phyloP scores from a whole-genome alignment of 1,140 invertebrate species.

The Nasonia longicornis region DNA sequence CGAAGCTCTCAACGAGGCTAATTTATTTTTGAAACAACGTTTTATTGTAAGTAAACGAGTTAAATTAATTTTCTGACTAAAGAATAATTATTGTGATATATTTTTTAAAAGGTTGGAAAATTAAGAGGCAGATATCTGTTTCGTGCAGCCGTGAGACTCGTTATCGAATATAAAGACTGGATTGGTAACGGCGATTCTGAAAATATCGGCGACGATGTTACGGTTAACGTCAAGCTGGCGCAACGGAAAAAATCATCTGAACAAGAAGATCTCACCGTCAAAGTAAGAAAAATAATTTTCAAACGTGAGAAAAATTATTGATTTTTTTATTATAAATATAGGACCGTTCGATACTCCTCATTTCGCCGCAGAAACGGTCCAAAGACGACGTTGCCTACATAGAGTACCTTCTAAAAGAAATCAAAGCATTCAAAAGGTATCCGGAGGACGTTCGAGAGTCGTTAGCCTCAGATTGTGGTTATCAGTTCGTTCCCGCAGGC shows the following conservation, averaged over 20 bases:
- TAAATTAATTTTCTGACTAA: too few species aligned
- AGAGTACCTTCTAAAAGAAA: slow-evolving; percentile 51
- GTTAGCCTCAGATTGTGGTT: slow-evolving; percentile 70
- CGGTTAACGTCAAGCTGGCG: slow-evolving; percentile 67
- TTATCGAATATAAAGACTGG: slow-evolving; percentile 61
- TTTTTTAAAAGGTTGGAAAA: slow-evolving; percentile 48
- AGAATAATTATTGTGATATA: too few species aligned
- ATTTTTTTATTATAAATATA: slow-evolving; percentile 44
- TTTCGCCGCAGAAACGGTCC: slow-evolving; percentile 45
- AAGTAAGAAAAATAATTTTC: slow-evolving; percentile 26
- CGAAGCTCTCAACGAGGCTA: slow-evolving; percentile 17
- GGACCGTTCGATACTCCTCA: slow-evolving; percentile 58
- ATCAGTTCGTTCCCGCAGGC: slow-evolving; percentile 70
- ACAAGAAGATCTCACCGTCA: slow-evolving; percentile 4
- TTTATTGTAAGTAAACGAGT: neutral
- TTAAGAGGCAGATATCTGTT: slow-evolving; percentile 70
- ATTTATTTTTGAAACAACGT: neutral
- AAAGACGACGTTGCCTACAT: slow-evolving; percentile 48
- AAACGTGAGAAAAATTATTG: neutral
- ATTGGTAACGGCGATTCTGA: slow-evolving; percentile 59
- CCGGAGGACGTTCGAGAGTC: slow-evolving; percentile 69
- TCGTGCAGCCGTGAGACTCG: slow-evolving; percentile 69
- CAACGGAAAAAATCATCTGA: slow-evolving; percentile 62
- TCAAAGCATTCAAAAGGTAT: slow-evolving; percentile 55
- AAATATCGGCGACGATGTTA: slow-evolving; percentile 69